These are phyloP conservation scores for Euleptes europaea DNA, from an alignment of 2,113 vertebrate species.

Conservation along the genomic window DNA sequence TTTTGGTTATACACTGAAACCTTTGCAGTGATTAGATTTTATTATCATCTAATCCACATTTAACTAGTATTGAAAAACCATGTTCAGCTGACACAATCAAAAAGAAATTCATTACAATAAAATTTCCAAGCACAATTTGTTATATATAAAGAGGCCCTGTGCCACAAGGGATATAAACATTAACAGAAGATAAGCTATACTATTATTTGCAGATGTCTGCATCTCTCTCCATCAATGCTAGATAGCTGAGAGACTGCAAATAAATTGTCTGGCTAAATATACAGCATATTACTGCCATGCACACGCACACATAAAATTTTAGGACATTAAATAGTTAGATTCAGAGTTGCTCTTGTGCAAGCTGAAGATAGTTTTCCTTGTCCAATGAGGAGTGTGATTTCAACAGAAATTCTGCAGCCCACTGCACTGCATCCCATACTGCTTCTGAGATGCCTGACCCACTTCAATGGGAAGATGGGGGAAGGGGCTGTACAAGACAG, in stretches of 20 bases:
- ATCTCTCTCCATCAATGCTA: neutral
- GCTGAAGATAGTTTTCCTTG: no score
- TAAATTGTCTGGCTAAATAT: neutral
- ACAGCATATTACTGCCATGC: neutral
- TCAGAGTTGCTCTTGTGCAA: no score
- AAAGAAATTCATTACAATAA: conserved; percentile 24
- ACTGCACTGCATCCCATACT: no score
- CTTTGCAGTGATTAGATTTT: conserved; percentile 24
- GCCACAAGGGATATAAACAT: conserved; percentile 13
- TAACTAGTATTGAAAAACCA: conserved; percentile 29
- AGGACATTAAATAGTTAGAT: neutral
- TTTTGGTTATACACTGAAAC: conserved; percentile 44
- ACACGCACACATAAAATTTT: neutral
- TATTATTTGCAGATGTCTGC: conserved; percentile 30
- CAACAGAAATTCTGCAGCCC: no score
- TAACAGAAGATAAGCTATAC: conserved; percentile 17
- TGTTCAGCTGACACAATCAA: conserved; percentile 25
- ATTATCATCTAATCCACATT: conserved; percentile 37
- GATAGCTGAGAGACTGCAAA: neutral
- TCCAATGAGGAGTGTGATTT: no score
- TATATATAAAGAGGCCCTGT: neutral
- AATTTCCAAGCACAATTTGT: conserved; percentile 10
- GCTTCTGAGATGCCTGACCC: no score
- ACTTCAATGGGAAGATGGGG: no score
- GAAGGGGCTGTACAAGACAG: no score